Conservation (phyloP, 2,797 vertebrate species). For the Spheniscus humboldti region DNA sequence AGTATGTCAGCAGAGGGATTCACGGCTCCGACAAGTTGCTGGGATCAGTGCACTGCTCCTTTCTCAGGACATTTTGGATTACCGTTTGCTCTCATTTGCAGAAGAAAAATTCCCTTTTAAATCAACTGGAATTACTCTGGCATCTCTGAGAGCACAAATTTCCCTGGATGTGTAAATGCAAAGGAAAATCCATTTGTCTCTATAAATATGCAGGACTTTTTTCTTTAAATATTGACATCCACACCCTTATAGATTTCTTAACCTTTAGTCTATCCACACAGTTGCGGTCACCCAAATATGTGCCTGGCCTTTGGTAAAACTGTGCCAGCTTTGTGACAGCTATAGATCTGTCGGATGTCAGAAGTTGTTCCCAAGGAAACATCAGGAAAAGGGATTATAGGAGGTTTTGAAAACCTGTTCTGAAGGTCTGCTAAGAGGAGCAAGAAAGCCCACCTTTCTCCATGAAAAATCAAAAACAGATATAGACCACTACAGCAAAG, state of each 20-base stretch:
- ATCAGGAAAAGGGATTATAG: conserved; percentile 15
- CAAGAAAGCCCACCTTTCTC: neutral
- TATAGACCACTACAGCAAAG: neutral
- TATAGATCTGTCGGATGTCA: conserved; percentile 46
- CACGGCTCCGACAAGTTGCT: conserved; percentile 37
- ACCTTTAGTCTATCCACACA: conserved; percentile 15
- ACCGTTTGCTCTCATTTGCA: neutral
- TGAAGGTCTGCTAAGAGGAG: neutral
- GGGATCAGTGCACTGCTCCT: conserved; percentile 16
- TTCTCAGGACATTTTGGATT: conserved; percentile 46
- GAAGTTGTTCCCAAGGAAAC: conserved; percentile 43
- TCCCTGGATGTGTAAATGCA: neutral
- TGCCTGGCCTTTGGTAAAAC: conserved; percentile 21
- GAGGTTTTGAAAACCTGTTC: conserved; percentile 32
- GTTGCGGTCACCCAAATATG: conserved; percentile 25
- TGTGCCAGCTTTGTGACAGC: conserved; percentile 42
- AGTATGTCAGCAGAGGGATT: conserved; percentile 46
- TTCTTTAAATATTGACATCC: conserved; percentile 46
- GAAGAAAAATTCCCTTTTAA: conserved; percentile 11
- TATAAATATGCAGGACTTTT: conserved; percentile 45
- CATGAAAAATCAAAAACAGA: neutral
- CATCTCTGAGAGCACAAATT: conserved; percentile 18
- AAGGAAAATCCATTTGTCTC: conserved; percentile 64
- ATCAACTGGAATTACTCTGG: neutral
- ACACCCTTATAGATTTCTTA: conserved; percentile 27